Base-by-base conservation (phyloP, 2,113 vertebrate genomes). In the Seriola quinqueradiata region DNA sequence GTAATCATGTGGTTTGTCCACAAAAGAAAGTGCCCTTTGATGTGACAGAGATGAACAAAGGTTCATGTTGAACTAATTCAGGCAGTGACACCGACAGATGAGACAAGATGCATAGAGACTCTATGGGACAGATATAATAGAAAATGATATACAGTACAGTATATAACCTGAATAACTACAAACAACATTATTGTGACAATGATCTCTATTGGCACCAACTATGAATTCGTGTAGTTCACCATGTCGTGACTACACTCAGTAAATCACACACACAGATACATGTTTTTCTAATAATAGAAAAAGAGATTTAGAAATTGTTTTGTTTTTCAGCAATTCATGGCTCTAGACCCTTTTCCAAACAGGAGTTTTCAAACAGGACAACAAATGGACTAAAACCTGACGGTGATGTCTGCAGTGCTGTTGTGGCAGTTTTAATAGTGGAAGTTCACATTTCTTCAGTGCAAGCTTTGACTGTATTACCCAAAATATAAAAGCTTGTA, bases 371-470 rank as follows among this genome's bases (percentile, higher is more conserved):
- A 67, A 80, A 69, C 68, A 77, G 38, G 44, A 83, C 70, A 60
- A 64, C 52, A 83, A 80, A 85, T 66, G 58, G 66, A 72, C 5
- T 64, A 75, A 75, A 79, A 42, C 64, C 86, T 69, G 70, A 84
- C 70, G 69, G 13, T 25, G 34, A 61, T 23, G 59, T 86, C 68
- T 68, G 7, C 13, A 70, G 36, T 12, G 21, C 73, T 79, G 70
- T 84, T 77, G 70, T 84, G 89, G 87, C 87, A 90, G 87, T 92
- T 87, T 70, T 69, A 25, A 44, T 23, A 34, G 48, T 82, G 25
- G 55, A 80, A 70, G 42, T 79, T 86, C 75, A 81, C 75, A 60
- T 48, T 82, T 75, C 32, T 72, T 40, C 54, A 89, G 82, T 77
- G 85, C 86, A 90, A 84, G 14, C 69, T 86, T 87, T 75, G 25